phyloP scores from a whole-genome alignment of 2,797 vertebrate genomes.

The Limnodromus scolopaceus region DNA sequence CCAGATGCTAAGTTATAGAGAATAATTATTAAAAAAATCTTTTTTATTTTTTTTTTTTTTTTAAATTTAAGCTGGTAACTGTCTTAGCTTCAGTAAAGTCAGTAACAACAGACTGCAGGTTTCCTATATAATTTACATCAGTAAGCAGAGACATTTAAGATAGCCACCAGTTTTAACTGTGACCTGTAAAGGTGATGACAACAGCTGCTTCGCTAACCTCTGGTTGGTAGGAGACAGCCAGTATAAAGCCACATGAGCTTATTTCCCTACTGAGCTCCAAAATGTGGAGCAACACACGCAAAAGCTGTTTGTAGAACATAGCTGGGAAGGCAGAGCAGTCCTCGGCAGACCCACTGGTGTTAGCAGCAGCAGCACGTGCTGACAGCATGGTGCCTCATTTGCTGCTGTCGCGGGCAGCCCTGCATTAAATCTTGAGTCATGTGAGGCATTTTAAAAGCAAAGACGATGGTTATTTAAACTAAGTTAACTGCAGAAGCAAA shows the following conservation, averaged over 20 bases:
- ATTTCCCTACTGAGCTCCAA: neutral
- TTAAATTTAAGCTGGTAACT: neutral
- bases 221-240: neutral
- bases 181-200: neutral
- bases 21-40: neutral
- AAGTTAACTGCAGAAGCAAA: neutral
- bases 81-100: neutral
- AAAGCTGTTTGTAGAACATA: neutral
- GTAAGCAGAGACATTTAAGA: neutral
- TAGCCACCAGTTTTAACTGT: neutral
- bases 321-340: neutral
- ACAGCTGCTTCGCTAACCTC: neutral
- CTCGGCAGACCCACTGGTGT: rapidly evolving
- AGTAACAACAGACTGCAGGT: neutral
- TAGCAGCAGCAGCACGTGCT: neutral
- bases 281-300: rapidly evolving
- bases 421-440: neutral
- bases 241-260: neutral
- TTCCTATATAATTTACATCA: neutral
- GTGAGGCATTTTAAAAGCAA: neutral
- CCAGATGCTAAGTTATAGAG: neutral
- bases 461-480: neutral
- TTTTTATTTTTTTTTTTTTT: too few relatives aligned
- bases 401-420: neutral
- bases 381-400: neutral